phyloP scores from a whole-genome alignment of 2,113 vertebrate genomes.

The Chionodraco myersi region DNA sequence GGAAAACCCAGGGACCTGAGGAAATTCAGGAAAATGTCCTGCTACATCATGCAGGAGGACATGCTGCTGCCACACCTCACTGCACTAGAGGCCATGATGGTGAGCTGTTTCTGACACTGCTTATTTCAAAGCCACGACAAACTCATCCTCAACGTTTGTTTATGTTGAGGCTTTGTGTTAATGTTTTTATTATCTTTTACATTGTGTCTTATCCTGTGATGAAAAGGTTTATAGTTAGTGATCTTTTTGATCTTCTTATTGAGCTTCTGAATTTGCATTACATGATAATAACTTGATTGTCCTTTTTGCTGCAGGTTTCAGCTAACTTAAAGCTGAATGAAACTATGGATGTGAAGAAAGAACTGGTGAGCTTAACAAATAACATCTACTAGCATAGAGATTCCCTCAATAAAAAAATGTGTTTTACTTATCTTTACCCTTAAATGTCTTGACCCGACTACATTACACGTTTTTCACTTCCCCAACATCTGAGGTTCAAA shows the following conservation, averaged over 20 bases:
- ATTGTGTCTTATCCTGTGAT: not conserved
- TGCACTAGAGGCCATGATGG: slow-evolving; percentile 96
- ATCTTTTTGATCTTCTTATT: too few species aligned
- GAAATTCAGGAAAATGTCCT: slow-evolving; percentile 98
- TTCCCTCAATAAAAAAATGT: too few species aligned
- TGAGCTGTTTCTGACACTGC: slow-evolving; percentile 73
- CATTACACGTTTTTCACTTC: too few species aligned
- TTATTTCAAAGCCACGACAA: not conserved
- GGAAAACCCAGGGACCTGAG: slow-evolving; percentile 91
- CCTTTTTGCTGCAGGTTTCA: slow-evolving; percentile 86
- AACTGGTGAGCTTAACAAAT: slow-evolving; percentile 86
- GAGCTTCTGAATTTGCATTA: not conserved
- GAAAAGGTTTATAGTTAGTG: not conserved
- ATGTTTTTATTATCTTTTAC: not conserved
- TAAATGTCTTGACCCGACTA: too few species aligned
- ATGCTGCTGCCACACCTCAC: slow-evolving; percentile 96
- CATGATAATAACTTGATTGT: not conserved
- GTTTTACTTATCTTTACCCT: too few species aligned
- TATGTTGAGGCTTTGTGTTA: not conserved
- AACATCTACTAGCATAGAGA: not conserved
- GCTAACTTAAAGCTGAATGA: slow-evolving; percentile 95
- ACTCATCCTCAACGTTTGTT: not conserved
- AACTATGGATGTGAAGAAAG: slow-evolving; percentile 93
- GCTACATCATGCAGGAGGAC: slow-evolving; percentile 99
- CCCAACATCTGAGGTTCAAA: too few species aligned